Evolutionary conservation across 2,797 vertebrate genomes (phyloP).

Genomic region (Somateria mollissima): DNA sequence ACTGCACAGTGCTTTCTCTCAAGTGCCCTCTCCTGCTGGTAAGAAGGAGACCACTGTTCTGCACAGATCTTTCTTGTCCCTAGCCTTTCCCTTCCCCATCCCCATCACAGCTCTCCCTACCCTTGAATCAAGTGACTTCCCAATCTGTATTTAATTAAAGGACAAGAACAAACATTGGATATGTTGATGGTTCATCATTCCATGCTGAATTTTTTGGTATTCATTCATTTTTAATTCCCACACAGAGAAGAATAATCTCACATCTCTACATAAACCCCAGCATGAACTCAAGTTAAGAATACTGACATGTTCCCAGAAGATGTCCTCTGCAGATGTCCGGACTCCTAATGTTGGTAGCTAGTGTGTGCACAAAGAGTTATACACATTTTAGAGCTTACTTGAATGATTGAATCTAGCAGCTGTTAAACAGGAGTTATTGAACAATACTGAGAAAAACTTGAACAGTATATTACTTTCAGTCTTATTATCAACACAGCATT

Average conservation of each 20-base stretch:
- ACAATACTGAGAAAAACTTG: not conserved
- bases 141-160: not conserved
- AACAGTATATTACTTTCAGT: not conserved
- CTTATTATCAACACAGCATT: not conserved
- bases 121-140: not conserved
- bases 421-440: not conserved
- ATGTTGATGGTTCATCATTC: not conserved
- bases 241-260: not conserved
- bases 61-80: not conserved
- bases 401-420: not conserved
- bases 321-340: not conserved
- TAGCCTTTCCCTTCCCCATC: not conserved
- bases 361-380: not conserved
- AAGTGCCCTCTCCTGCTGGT: not conserved
- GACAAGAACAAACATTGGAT: not conserved
- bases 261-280: not conserved
- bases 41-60: not conserved
- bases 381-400: not conserved
- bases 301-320: not conserved
- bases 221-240: not conserved
- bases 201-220: not conserved
- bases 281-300: not conserved
- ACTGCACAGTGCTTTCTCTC: not conserved
- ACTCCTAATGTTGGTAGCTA: not conserved
- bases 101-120: not conserved